phyloP scores from a whole-genome alignment of 1,140 invertebrate genomes.

The Papilio aristodemus region DNA sequence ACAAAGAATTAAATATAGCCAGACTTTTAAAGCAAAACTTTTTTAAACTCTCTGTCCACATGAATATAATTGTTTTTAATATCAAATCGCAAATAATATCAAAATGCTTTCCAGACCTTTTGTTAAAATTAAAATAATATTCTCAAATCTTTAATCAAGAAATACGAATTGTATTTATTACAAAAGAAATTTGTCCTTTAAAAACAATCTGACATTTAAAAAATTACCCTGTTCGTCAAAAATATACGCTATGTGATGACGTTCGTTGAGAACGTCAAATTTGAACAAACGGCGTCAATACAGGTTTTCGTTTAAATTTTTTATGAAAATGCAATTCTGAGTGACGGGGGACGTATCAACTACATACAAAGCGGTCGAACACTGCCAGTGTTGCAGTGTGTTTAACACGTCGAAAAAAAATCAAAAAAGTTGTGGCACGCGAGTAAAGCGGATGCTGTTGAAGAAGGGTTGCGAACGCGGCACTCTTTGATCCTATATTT shows the following conservation, averaged over 20 bases:
- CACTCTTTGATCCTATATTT: conserved; percentile 78
- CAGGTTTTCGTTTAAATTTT: neutral
- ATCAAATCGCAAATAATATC: too few species aligned
- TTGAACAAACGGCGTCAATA: conserved; percentile 10
- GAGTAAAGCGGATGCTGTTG: conserved; percentile 46
- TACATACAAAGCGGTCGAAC: conserved; percentile 28
- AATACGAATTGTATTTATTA: too few species aligned
- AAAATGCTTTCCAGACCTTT: neutral
- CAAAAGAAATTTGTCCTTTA: too few species aligned
- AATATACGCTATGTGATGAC: conserved; percentile 5
- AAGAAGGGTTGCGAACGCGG: conserved; percentile 54
- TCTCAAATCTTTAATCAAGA: too few species aligned
- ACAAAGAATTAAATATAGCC: conserved; percentile 17
- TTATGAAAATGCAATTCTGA: conserved; percentile 25
- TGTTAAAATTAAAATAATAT: neutral
- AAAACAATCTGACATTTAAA: too few species aligned
- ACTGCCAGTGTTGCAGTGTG: conserved; percentile 6
- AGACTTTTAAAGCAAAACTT: neutral
- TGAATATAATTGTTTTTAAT: neutral
- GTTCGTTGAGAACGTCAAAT: too few species aligned
- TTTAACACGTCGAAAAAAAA: conserved; percentile 14
- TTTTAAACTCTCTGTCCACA: neutral
- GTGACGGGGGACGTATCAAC: conserved; percentile 17
- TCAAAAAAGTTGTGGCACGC: conserved; percentile 35
- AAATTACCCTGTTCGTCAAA: neutral